Conservation (phyloP, 2,113 vertebrate species). For the Todiramphus chloris region DNA sequence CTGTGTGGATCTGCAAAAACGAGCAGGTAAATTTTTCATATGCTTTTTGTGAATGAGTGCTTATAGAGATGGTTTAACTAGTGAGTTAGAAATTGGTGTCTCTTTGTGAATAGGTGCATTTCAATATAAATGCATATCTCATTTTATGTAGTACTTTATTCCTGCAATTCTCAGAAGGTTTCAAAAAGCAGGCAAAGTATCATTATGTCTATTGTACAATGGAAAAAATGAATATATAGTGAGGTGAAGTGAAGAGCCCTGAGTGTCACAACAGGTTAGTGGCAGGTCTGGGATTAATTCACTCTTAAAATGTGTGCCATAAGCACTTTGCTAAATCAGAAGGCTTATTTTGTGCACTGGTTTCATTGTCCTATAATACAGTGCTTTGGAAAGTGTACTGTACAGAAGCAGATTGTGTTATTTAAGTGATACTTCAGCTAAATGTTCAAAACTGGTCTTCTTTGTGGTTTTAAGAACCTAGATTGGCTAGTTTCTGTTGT, state of each 20-base stretch:
- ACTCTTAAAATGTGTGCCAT: slow-evolving; percentile 3
- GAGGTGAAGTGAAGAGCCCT: slow-evolving; percentile 39
- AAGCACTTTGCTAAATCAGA: slow-evolving; percentile 3
- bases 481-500: not conserved
- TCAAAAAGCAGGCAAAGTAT: slow-evolving; percentile 21
- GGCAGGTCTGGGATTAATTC: slow-evolving; percentile 34
- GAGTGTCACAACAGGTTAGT: slow-evolving; percentile 40
- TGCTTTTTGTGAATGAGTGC: slow-evolving; percentile 32
- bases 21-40: slow-evolving; percentile 85
- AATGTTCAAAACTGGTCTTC: not conserved
- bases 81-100: slow-evolving; percentile 5
- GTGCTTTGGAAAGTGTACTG: not conserved
- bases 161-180: not conserved
- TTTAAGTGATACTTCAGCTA: not conserved
- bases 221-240: not conserved
- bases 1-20: slow-evolving; percentile 94
- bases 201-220: slow-evolving; percentile 11
- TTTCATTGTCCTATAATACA: not conserved
- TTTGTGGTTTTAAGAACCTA: not conserved
- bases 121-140: slow-evolving; percentile 47
- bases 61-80: slow-evolving; percentile 40
- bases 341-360: not conserved
- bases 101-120: slow-evolving; percentile 31
- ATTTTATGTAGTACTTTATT: slow-evolving; percentile 30
- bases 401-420: not conserved